Conservation (phyloP, 37 sponge, comb jelly and placozoan genomes). For the Sycon ciliatum region DNA sequence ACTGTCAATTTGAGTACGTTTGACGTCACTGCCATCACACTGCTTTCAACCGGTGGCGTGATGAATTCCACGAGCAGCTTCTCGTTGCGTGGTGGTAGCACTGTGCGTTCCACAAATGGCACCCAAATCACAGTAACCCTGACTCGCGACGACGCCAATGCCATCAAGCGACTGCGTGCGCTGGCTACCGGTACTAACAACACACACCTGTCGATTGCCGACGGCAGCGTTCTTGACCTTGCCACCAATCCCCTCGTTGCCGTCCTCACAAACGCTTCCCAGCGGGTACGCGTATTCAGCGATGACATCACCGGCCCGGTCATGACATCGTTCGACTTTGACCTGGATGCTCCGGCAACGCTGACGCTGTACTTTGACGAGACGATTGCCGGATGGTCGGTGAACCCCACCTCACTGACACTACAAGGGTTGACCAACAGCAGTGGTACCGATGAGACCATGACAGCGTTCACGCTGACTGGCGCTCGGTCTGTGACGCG, state of each 20-base stretch:
- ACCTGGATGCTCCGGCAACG: slow-evolving; percentile 49
- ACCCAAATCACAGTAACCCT: too few species aligned
- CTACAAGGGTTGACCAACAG: too few species aligned
- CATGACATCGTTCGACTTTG: slow-evolving; percentile 54
- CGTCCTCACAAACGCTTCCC: too few species aligned
- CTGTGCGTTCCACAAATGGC: slow-evolving; percentile 40
- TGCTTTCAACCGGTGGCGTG: slow-evolving; percentile 38
- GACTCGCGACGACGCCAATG: slow-evolving; percentile 49
- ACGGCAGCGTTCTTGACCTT: slow-evolving; percentile 43
- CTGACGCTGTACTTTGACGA: slow-evolving; percentile 71
- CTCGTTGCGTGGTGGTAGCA: slow-evolving; percentile 39
- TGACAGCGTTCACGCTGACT: too few species aligned
- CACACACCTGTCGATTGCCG: slow-evolving; percentile 41
- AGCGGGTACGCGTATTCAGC: slow-evolving; percentile 16
- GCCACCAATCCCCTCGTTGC: slow-evolving; percentile 36
- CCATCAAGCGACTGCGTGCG: slow-evolving; percentile 46
- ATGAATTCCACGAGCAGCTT: slow-evolving; percentile 15
- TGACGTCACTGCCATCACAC: slow-evolving; percentile 30
- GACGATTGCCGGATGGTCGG: slow-evolving; percentile 49
- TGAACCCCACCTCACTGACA: too few species aligned
- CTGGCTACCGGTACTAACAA: slow-evolving; percentile 38
- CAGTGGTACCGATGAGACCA: too few species aligned
- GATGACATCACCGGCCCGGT: slow-evolving; percentile 25
- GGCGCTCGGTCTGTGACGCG: too few species aligned
- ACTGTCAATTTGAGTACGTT: slow-evolving; percentile 65